These are phyloP conservation scores for Leptopilina syphax DNA, from an alignment of 2,888 invertebrate species.

Conservation along the genomic window DNA sequence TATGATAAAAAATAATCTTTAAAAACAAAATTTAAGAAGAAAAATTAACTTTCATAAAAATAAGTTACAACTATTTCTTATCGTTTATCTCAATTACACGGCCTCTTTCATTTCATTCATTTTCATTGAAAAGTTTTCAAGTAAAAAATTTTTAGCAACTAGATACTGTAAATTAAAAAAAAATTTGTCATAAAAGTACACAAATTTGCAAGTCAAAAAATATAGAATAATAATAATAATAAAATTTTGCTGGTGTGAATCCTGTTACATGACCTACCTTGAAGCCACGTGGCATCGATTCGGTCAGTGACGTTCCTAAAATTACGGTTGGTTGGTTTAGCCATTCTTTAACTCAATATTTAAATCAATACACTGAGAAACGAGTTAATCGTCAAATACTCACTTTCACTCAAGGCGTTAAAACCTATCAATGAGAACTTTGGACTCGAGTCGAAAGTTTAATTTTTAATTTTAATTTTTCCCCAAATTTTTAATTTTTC, in stretches of 20 bases:
- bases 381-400: conserved; percentile 19
- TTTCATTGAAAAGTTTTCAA: no score
- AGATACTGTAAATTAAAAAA: background rate
- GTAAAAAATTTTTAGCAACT: no score
- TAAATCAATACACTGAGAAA: conserved; percentile 17
- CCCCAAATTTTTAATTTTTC: background rate
- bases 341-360: conserved; percentile 28
- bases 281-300: conserved; percentile 38
- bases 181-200: background rate
- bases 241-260: conserved; percentile 24
- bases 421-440: conserved; percentile 18
- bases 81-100: no score
- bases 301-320: conserved; percentile 35
- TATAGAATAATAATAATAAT: background rate
- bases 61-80: no score
- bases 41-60: no score
- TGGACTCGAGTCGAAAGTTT: conserved; percentile 33
- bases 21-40: no score
- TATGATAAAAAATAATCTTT: no score
- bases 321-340: conserved; percentile 19
- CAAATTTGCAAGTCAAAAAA: background rate
- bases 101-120: no score
- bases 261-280: conserved; percentile 40
- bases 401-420: conserved; percentile 21
- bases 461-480: background rate